Conservation (phyloP, 2,888 invertebrate genomes). For the Lycaena phlaeas region DNA sequence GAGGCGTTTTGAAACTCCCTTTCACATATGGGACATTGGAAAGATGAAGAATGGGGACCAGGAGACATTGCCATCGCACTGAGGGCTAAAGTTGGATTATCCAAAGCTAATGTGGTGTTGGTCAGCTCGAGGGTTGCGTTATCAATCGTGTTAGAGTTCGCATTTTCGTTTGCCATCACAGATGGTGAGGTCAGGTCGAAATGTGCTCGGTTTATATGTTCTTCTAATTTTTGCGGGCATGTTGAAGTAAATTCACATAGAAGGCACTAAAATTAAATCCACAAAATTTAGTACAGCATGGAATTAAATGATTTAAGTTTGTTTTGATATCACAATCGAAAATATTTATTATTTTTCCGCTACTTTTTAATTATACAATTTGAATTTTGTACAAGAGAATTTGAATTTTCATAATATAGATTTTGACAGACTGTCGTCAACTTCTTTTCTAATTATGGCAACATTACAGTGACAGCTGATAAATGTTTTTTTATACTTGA, state of each 20-base stretch:
- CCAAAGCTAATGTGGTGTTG: slow-evolving; percentile 42
- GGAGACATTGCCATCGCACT: slow-evolving; percentile 63
- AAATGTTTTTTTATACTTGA: too few relatives aligned
- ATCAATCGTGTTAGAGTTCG: slow-evolving; percentile 34
- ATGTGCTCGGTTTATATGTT: slow-evolving; percentile 88
- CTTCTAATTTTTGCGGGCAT: slow-evolving; percentile 82
- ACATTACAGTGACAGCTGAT: background rate
- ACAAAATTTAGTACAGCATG: too few relatives aligned
- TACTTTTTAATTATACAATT: background rate
- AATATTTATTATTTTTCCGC: too few relatives aligned
- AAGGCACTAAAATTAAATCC: slow-evolving; percentile 73
- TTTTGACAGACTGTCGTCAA: background rate
- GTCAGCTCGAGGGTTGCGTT: slow-evolving; percentile 42
- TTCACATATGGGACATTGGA: slow-evolving; percentile 86
- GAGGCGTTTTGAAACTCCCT: slow-evolving; percentile 80
- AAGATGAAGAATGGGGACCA: slow-evolving; percentile 63
- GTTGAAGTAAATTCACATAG: slow-evolving; percentile 84
- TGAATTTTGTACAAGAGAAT: too few relatives aligned
- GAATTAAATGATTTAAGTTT: too few relatives aligned
- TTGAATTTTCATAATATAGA: background rate
- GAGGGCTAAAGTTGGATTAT: slow-evolving; percentile 34
- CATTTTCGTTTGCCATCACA: slow-evolving; percentile 54
- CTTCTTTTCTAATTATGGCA: background rate
- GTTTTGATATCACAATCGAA: too few relatives aligned
- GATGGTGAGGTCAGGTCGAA: slow-evolving; percentile 87